These are phyloP conservation scores for Oxyura jamaicensis DNA, from an alignment of 2,113 vertebrate species.

Conservation along the genomic window DNA sequence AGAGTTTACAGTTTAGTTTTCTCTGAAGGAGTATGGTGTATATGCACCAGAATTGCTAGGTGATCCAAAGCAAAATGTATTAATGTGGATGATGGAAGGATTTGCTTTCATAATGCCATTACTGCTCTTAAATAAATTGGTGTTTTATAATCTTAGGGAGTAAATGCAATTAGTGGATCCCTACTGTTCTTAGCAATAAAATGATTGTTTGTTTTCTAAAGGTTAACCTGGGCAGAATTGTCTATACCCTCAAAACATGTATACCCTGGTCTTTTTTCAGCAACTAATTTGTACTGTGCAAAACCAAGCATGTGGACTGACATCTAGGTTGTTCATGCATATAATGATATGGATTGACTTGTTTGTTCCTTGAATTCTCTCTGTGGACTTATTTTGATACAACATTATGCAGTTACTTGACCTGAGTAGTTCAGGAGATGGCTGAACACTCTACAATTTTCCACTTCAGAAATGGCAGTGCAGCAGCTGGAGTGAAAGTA, in stretches of 20 bases:
- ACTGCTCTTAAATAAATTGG: neutral
- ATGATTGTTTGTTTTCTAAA: neutral
- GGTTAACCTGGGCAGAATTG: neutral
- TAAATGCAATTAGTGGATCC: neutral
- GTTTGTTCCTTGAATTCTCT: neutral
- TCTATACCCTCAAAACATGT: neutral
- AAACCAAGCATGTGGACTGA: neutral
- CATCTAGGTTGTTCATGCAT: neutral
- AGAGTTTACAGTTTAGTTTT: neutral
- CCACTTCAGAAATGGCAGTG: neutral
- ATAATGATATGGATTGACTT: neutral
- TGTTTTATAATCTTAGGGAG: neutral
- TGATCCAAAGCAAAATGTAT: neutral
- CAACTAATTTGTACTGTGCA: neutral
- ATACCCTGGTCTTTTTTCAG: neutral
- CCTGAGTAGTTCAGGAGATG: neutral
- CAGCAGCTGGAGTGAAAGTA: neutral
- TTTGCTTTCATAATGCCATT: neutral
- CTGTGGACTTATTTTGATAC: neutral
- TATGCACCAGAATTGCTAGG: neutral
- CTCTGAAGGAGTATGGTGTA: neutral
- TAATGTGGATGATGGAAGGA: neutral
- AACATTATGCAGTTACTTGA: neutral
- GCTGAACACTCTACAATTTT: neutral
- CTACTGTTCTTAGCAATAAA: neutral